Conservation (phyloP, 2,888 invertebrate genomes). For the Conchocele bisecta region DNA sequence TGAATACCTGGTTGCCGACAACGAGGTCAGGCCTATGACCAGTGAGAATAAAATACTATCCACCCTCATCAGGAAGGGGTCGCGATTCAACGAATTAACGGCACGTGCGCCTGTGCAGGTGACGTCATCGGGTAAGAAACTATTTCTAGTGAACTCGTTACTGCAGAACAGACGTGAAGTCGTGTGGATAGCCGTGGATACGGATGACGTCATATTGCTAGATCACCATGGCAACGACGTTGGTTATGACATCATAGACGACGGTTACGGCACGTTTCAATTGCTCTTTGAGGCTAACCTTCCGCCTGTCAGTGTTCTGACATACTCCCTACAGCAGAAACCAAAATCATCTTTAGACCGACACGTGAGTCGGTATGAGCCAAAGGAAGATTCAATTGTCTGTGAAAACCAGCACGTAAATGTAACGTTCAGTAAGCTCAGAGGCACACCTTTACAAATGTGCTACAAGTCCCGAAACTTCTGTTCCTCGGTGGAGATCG, state of each 20-base stretch:
- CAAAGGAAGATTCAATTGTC: neutral
- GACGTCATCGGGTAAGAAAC: conserved; percentile 13
- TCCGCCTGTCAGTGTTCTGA: conserved; percentile 42
- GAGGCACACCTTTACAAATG: conserved; percentile 32
- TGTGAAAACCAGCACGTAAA: conserved; percentile 48
- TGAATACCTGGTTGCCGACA: conserved; percentile 14
- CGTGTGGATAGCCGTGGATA: conserved; percentile 21
- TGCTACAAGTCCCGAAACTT: conserved; percentile 41
- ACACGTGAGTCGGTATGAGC: too few relatives aligned
- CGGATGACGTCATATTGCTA: conserved; percentile 19
- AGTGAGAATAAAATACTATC: neutral
- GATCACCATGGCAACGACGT: conserved; percentile 31
- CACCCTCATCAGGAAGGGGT: neutral
- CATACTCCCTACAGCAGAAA: conserved; percentile 30
- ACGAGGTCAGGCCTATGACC: neutral
- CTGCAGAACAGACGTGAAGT: conserved; percentile 39
- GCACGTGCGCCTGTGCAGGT: conserved; percentile 24
- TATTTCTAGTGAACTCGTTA: conserved; percentile 46
- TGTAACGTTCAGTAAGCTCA: conserved; percentile 39
- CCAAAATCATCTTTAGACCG: neutral
- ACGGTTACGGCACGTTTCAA: neutral
- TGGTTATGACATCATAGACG: conserved; percentile 19
- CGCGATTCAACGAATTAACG: conserved; percentile 29
- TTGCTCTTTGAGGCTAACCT: conserved; percentile 41
- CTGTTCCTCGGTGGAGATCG: conserved; percentile 35